Conservation (phyloP, 2,888 invertebrate species). For the Antheraea assamensis region DNA sequence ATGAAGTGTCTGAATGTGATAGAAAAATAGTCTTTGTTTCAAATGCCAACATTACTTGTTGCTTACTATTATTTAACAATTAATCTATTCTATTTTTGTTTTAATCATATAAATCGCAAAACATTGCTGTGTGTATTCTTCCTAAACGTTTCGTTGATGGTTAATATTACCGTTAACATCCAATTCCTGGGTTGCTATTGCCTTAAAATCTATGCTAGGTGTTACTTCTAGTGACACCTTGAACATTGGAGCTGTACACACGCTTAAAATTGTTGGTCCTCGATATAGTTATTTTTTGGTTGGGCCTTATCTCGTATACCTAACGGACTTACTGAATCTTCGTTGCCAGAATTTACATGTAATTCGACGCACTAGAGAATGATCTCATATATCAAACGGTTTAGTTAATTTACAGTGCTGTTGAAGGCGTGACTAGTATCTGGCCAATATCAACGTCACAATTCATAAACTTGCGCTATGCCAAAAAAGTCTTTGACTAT, state of each 20-base stretch:
- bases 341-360: constrained; percentile 52
- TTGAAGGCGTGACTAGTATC: no score
- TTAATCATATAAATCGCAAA: constrained; percentile 66
- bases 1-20: no score
- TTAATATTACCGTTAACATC: constrained; percentile 85
- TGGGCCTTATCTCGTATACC: constrained; percentile 48
- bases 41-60: no score
- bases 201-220: constrained; percentile 85
- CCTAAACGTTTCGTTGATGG: constrained; percentile 85
- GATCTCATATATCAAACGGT: constrained; percentile 44
- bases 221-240: constrained; percentile 89
- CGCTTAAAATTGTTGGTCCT: constrained; percentile 84
- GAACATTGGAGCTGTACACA: constrained; percentile 72
- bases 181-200: constrained; percentile 78
- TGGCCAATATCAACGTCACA: no score
- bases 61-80: no score
- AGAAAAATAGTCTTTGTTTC: no score
- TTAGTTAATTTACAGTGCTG: no score
- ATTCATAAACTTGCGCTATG: no score
- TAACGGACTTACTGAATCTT: constrained; percentile 50
- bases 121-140: constrained; percentile 85
- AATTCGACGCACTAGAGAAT: constrained; percentile 51
- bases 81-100: constrained; percentile 24
- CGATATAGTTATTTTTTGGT: constrained; percentile 65
- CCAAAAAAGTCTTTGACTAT: no score